Base-by-base conservation (phyloP, 2,113 vertebrate genomes). In the Nesoenas mayeri region DNA sequence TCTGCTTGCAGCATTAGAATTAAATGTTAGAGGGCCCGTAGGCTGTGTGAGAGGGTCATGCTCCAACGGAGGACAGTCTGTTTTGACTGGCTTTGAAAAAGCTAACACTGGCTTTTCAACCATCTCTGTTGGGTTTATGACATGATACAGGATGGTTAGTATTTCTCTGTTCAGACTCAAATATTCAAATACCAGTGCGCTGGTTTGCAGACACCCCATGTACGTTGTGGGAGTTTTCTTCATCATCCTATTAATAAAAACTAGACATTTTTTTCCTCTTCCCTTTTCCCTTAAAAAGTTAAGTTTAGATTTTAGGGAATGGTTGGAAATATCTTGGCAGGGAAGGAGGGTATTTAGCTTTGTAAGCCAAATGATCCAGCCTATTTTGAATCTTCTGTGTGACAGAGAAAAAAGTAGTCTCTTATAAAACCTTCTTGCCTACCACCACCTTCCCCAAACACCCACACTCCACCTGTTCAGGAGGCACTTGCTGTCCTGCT, bases 391-490 rank as follows among this genome's bases (percentile, higher is more conserved):
- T 97, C 74, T 17, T 77, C 62, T n/a, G 14, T 48, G 31, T 57
- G 26, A 31, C 17, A 19, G 34, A 12, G 4, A 10, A 32, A 74
- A 60, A 83, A 56, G 53, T 62, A 54, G 89, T 93, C 56, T 60
- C 51, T 83, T 77, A 48, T 4, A 61, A 85, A 95, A 89, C 66
- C 87, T 84, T 89, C 66, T 73, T 92, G 32, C 73, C 31, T 62
- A 42, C 64, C 62, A 65, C 74, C 79, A 85, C 88, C 70, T 89
- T 95, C 82, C 51, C 32, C 73, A 72, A 56, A 91, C 93, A 57
- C 96, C 95, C 94, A 97, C 96, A 5, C 78, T 89, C 93, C 95
- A 71, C 96, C 93, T 97, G 95, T 40, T 95, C 3, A 0, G 69
- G 69, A 96, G 84, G 51, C 74, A 75, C 78, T 92, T 0, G 0